These are phyloP conservation scores for Podarcis cretensis DNA, from an alignment of 2,113 vertebrate species.

Conservation along the genomic window DNA sequence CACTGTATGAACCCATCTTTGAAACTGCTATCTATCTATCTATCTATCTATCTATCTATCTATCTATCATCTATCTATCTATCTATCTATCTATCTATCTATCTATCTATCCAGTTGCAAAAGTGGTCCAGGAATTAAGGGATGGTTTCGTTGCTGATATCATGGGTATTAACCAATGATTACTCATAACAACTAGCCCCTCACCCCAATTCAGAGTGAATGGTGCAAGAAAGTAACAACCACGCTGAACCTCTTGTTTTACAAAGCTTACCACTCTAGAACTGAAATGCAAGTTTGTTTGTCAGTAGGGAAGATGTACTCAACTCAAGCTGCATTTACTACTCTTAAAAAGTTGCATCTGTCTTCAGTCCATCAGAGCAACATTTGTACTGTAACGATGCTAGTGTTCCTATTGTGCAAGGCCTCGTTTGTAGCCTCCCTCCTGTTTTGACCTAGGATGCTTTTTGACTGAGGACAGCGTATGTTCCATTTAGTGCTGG, in stretches of 20 bases:
- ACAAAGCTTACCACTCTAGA: not conserved
- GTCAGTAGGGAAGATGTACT: not conserved
- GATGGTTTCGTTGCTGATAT: not conserved
- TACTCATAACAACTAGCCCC: not conserved
- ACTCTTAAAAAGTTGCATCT: not conserved
- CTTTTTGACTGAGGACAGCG: not conserved
- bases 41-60: too few relatives aligned
- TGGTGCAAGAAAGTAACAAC: not conserved
- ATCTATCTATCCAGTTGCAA: not conserved
- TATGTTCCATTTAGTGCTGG: not conserved
- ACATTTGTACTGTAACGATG: not conserved
- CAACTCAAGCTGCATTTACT: not conserved
- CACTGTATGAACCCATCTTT: not conserved
- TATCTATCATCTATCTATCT: too few relatives aligned
- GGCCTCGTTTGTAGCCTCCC: rapidly evolving
- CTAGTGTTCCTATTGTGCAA: not conserved
- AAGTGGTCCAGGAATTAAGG: not conserved
- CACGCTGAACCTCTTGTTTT: not conserved
- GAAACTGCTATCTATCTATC: too few relatives aligned
- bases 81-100: too few relatives aligned
- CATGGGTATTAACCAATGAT: not conserved
- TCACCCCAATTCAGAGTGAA: not conserved
- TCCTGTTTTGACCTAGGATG: not conserved
- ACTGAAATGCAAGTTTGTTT: not conserved
- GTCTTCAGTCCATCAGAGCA: not conserved